phyloP scores from a whole-genome alignment of 2,797 vertebrate genomes.

The Buceros bicornis region DNA sequence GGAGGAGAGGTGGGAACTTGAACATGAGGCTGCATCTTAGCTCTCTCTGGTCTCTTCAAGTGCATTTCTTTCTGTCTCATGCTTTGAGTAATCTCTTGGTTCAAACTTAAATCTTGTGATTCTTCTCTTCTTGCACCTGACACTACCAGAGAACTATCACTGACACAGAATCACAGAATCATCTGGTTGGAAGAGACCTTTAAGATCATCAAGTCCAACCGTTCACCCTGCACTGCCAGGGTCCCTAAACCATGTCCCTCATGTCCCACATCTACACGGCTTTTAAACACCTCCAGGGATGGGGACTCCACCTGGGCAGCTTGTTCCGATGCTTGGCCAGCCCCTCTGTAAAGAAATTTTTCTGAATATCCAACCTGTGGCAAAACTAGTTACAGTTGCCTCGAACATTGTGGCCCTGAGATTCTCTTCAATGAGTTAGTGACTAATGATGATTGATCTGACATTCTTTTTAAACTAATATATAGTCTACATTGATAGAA shows the following conservation, averaged over 20 bases:
- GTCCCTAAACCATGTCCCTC: no score
- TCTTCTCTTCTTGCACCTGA: not conserved
- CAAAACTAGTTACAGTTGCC: not conserved
- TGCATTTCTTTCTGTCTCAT: not conserved
- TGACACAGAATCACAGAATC: no score
- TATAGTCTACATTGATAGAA: not conserved
- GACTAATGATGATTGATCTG: not conserved
- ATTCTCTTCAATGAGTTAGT: not conserved
- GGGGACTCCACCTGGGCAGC: no score
- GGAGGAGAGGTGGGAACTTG: conserved; percentile 24
- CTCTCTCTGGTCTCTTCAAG: not conserved
- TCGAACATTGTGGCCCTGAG: not conserved
- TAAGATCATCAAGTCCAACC: no score
- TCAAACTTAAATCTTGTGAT: not conserved
- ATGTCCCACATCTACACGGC: no score
- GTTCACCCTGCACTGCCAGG: no score
- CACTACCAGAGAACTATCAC: no score
- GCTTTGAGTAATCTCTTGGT: not conserved
- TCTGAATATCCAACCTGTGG: no score
- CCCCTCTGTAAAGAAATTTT: no score
- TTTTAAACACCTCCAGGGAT: no score
- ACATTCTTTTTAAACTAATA: not conserved
- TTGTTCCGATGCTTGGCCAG: no score
- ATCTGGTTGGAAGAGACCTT: no score
- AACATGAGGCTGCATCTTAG: not conserved